Evolutionary conservation across 2,888 invertebrate genomes (phyloP).

Genomic region (Leucoma salicis): DNA sequence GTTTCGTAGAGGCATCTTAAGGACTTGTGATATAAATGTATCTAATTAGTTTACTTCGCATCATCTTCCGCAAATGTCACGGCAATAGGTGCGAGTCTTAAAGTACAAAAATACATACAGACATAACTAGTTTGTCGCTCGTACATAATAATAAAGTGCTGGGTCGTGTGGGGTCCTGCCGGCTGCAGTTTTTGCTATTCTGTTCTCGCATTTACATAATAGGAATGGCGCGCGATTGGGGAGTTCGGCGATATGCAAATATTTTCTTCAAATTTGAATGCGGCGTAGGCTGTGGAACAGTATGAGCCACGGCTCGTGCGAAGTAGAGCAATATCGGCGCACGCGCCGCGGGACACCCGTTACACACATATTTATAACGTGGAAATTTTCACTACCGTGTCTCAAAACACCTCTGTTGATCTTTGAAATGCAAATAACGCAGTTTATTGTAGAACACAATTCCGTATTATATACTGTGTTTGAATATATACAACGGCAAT

Average conservation of each 20-base stretch:
- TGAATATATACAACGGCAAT: conserved; percentile 35
- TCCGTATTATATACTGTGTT: conserved; percentile 48
- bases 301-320: conserved; percentile 44
- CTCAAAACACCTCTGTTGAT: conserved; percentile 55
- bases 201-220: conserved; percentile 65
- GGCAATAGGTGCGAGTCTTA: conserved; percentile 45
- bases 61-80: conserved; percentile 54
- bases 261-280: conserved; percentile 73
- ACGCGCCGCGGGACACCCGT: conserved; percentile 67
- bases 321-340: conserved; percentile 51
- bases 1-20: conserved; percentile 79
- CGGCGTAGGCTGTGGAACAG: conserved; percentile 45
- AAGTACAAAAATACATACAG: conserved; percentile 75
- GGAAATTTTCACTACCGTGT: conserved; percentile 54
- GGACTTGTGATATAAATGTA: conserved; percentile 80
- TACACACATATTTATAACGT: conserved; percentile 59
- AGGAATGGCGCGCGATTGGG: conserved; percentile 68
- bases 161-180: conserved; percentile 68
- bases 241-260: conserved; percentile 81
- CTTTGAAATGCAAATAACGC: conserved; percentile 72
- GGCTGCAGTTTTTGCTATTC: conserved; percentile 73
- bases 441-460: conserved; percentile 45
- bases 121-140: conserved; percentile 71
- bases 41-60: conserved; percentile 70
- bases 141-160: conserved; percentile 66